A percentile compares a stretch with the other conserved stretches of the same genome.
phyloP scores from a whole-genome alignment of 2,797 vertebrate species.

The Pangasius krempfi region DNA sequence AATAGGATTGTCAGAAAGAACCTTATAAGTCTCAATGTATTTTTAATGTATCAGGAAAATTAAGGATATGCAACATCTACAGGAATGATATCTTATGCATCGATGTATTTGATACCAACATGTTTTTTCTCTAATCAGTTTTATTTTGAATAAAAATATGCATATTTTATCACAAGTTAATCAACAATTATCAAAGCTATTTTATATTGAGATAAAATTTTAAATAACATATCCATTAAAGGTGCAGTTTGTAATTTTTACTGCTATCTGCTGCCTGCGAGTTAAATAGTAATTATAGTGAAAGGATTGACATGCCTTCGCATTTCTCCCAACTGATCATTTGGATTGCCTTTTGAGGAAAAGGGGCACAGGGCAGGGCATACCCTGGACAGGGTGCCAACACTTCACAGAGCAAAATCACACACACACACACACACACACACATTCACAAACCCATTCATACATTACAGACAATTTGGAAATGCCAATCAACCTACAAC shows the following conservation, averaged over 20 bases:
- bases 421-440: too few species aligned
- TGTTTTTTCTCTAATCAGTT: not conserved
- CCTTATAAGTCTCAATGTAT: not conserved
- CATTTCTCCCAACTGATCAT: not conserved
- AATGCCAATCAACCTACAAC: too few species aligned
- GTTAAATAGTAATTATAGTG: not conserved
- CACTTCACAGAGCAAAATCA: too few species aligned
- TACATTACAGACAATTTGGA: too few species aligned
- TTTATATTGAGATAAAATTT: not conserved
- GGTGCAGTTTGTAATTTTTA: not conserved
- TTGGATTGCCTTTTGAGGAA: not conserved
- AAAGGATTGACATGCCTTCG: not conserved
- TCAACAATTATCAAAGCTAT: not conserved
- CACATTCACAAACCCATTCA: too few species aligned
- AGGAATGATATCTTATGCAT: not conserved
- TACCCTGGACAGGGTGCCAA: too few species aligned
- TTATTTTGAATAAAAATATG: conserved; percentile 14
- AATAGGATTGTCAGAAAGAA: not conserved
- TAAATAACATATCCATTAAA: not conserved
- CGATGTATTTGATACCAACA: not conserved
- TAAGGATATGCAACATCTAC: not conserved
- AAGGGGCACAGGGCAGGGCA: not conserved
- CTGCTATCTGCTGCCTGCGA: not conserved
- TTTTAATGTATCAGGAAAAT: not conserved
- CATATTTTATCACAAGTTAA: not conserved